These are phyloP conservation scores for Ctenosaura bakeri DNA, from an alignment of 2,797 vertebrate species.

Conservation along the genomic window DNA sequence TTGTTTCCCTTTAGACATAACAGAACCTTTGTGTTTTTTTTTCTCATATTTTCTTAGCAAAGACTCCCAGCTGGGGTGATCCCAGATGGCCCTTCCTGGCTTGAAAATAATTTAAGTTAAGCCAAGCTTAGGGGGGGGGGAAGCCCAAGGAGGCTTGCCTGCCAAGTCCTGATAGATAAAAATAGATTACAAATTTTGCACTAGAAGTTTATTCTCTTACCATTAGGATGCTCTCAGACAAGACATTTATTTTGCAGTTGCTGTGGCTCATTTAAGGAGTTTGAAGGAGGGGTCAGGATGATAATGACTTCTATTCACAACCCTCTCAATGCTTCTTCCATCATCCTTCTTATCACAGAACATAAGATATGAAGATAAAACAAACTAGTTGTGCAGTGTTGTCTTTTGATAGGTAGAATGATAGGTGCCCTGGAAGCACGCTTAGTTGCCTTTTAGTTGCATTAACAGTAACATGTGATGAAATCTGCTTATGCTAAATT, in stretches of 20 bases:
- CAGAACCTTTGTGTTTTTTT: not conserved
- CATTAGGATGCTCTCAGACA: not conserved
- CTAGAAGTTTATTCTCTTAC: not conserved
- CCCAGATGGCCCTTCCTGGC: slow-evolving; percentile 28
- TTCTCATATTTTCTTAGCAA: not conserved
- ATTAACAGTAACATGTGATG: not conserved
- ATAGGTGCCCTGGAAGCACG: not conserved
- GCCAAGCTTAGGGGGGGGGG: not conserved
- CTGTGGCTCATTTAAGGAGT: not conserved
- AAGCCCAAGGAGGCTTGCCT: not conserved
- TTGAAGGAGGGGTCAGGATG: not conserved
- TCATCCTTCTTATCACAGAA: not conserved
- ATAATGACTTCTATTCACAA: not conserved
- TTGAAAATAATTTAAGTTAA: slow-evolving; percentile 8
- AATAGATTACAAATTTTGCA: slow-evolving; percentile 7
- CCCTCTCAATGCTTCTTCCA: not conserved
- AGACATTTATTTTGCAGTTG: slow-evolving; percentile 4
- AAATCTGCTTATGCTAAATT: not conserved
- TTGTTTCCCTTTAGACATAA: not conserved
- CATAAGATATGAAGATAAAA: not conserved
- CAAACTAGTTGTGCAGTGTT: not conserved
- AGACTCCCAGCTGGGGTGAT: slow-evolving; percentile 21
- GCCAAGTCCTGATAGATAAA: slow-evolving; percentile 3
- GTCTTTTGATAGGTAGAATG: not conserved
- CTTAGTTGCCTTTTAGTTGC: not conserved